Conservation (phyloP, 2,888 invertebrate species). For the Hydropsyche betteni region DNA sequence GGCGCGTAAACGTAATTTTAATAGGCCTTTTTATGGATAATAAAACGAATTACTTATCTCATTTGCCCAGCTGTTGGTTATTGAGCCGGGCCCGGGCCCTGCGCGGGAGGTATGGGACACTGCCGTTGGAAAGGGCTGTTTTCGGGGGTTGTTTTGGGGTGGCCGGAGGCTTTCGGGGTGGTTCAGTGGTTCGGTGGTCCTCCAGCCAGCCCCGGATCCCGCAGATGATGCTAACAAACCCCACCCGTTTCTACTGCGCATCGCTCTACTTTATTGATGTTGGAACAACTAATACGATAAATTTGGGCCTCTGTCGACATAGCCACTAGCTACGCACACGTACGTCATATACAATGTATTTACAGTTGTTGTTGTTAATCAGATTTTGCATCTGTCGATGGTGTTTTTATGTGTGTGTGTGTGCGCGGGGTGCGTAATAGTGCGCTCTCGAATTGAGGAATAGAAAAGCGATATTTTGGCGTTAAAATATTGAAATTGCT, state of each 20-base stretch:
- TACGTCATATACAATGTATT: conserved; percentile 1
- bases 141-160: not conserved
- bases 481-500: no score
- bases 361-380: conserved; percentile 15
- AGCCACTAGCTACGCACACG: conserved; percentile 30
- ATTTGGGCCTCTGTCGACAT: conserved; percentile 50
- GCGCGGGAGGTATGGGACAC: not conserved
- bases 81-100: conserved; percentile 32
- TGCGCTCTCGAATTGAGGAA: no score
- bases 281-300: conserved; percentile 52
- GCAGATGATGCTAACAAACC: conserved; percentile 44
- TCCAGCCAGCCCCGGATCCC: conserved; percentile 31
- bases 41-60: conserved; percentile 46
- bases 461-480: no score
- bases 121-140: not conserved
- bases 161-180: conserved; percentile 10
- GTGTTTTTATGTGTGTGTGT: no score
- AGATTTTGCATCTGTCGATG: not conserved
- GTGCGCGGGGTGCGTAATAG: no score
- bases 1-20: conserved; percentile 42
- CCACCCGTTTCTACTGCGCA: conserved; percentile 50
- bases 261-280: conserved; percentile 52
- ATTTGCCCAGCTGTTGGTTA: conserved; percentile 46
- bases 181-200: not conserved
- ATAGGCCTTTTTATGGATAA: conserved; percentile 44